Conservation (phyloP, 2,113 vertebrate species). For the Alethe castanea region DNA sequence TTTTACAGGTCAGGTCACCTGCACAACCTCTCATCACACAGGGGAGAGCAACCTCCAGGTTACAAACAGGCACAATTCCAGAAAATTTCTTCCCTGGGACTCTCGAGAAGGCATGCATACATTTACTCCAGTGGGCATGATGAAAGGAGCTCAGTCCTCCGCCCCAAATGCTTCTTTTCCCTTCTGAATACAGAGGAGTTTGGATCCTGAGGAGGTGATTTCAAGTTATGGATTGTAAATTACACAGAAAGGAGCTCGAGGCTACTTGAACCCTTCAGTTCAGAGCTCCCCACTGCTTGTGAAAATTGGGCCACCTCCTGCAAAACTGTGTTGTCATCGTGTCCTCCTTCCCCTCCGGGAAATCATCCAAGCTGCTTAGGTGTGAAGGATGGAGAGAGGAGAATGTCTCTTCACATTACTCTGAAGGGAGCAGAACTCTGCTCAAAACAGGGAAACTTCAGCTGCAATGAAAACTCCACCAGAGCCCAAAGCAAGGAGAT, state of each 20-base stretch:
- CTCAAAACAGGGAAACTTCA: constrained; percentile 3
- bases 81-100: not conserved
- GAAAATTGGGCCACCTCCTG: not conserved
- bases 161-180: not conserved
- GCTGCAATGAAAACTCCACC: not conserved
- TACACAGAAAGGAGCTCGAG: not conserved
- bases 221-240: not conserved
- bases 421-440: not conserved
- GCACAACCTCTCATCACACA: not conserved
- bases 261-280: not conserved
- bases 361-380: constrained; percentile 22
- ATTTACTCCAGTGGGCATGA: not conserved
- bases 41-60: not conserved
- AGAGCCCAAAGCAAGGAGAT: not conserved
- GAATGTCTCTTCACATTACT: not conserved
- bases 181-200: not conserved
- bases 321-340: not conserved
- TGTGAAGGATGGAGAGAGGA: constrained; percentile 30
- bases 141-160: not conserved
- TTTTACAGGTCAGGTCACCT: not conserved
- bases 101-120: not conserved
- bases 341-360: not conserved
- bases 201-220: not conserved
- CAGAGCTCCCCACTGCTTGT: not conserved
- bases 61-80: not conserved